These are phyloP conservation scores for Priocnemis perturbator DNA, from an alignment of 2,888 invertebrate species.

Conservation along the genomic window DNA sequence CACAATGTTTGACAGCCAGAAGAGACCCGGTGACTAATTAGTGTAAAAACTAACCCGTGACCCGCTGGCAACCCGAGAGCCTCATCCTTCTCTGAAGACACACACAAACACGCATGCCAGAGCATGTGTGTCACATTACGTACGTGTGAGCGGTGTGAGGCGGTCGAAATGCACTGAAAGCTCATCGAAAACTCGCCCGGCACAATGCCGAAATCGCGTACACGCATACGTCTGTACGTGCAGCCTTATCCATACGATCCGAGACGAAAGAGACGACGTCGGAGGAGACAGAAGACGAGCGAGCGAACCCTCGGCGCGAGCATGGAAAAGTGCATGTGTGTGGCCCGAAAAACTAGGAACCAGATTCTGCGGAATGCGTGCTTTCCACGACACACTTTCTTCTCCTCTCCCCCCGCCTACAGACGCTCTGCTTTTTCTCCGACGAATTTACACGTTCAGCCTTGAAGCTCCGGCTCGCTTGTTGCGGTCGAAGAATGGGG, in stretches of 20 bases:
- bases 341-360: slow-evolving; percentile 28
- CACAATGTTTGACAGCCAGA: slow-evolving; percentile 71
- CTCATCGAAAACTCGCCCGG: not conserved
- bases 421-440: slow-evolving; percentile 28
- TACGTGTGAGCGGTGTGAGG: not conserved
- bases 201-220: not conserved
- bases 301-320: slow-evolving; percentile 21
- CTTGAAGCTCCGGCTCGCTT: too few species aligned
- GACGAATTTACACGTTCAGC: slow-evolving; percentile 53
- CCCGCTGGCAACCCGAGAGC: slow-evolving; percentile 62
- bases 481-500: too few species aligned
- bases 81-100: slow-evolving; percentile 46
- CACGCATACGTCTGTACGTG: not conserved
- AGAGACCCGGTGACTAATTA: slow-evolving; percentile 73
- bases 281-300: slow-evolving; percentile 9
- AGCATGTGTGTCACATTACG: slow-evolving; percentile 23
- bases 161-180: not conserved
- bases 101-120: slow-evolving; percentile 31
- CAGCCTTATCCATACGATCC: not conserved
- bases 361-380: slow-evolving; percentile 21
- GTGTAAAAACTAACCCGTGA: slow-evolving; percentile 69
- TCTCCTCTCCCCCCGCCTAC: not conserved
- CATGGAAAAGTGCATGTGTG: slow-evolving; percentile 31
- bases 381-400: slow-evolving; percentile 19
- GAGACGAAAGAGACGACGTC: slow-evolving; percentile 1